Base-by-base conservation (phyloP, 1,140 invertebrate species). In the Leptestheria dahalacensis region DNA sequence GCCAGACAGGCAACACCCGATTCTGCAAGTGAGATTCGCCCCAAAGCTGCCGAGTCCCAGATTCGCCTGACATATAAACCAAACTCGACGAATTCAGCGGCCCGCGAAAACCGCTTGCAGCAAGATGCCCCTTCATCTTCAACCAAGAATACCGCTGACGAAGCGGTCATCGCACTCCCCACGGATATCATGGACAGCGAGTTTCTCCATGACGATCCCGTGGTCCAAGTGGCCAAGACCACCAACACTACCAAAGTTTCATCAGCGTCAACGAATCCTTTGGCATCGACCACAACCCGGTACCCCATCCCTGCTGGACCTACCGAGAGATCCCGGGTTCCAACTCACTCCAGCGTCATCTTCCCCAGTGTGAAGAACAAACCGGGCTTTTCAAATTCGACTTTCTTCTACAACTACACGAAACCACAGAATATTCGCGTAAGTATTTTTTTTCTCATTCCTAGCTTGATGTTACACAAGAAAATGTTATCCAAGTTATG, bases 361-460 rank as follows among this genome's bases (percentile, higher is more conserved):
- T 91, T 91, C 73, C 88, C 88, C 0, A 88, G 86, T 65, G 85
- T 91, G 12, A 90, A 90, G 69, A 90, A 90, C 69, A 91, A 91
- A 66, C 88, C 88, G 3, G 82, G 83, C 59, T 79, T 84, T 26
- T 79, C 83, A 6, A 90, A 90, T 72, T 84, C 83, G 58, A 87
- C 85, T 10, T 86, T 88, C 67, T 48, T 57, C 46, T 62, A 62
- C 29, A 55, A 62, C 26, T 50, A 48, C 26, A 46, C 54, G 2
- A 54, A 54, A 11, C 56, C 61, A 26, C 61, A 62, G 41, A 51
- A 88, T 68, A 78, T 88, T 63, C 89, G 85, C 80, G 88, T 90
- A 77, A 82, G n/a, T n/a, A n/a, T n/a, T n/a, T n/a, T n/a, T n/a
- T n/a, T n/a, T n/a, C n/a, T n/a, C n/a, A n/a, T n/a, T n/a, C n/a